Percentiles rank a stretch among this genome's conserved stretches.
Evolutionary conservation across 1,140 invertebrate genomes (phyloP).

Genomic region (Drosophila ficusphila): DNA sequence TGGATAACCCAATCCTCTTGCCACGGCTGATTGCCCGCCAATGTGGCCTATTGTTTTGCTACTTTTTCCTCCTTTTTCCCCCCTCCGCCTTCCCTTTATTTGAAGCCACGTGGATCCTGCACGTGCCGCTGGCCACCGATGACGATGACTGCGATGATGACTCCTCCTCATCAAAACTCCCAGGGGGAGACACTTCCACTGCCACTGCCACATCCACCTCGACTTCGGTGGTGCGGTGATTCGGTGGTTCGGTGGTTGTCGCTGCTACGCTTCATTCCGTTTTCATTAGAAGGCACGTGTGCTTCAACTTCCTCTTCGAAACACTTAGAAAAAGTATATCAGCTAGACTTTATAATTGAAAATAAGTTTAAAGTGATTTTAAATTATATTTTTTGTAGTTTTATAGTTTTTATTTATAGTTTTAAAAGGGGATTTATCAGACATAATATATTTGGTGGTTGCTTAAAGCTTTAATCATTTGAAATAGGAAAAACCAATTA

Average conservation of each 20-base stretch:
- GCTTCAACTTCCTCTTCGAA: conserved; percentile 37
- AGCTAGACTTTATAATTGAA: too few species aligned
- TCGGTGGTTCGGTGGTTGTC: conserved; percentile 17
- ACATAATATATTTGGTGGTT: too few species aligned
- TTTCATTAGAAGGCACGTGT: conserved; percentile 76
- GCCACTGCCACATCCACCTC: conserved; percentile 30
- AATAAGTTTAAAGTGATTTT: too few species aligned
- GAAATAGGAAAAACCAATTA: too few species aligned
- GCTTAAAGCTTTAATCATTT: too few species aligned
- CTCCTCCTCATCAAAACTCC: conserved; percentile 20
- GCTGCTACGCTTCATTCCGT: conserved; percentile 55
- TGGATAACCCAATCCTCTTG: conserved; percentile 47
- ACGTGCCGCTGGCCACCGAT: conserved; percentile 57
- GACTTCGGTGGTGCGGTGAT: conserved; percentile 6
- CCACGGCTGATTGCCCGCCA: conserved; percentile 70
- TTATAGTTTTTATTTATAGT: too few species aligned
- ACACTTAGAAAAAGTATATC: conserved; percentile 11
- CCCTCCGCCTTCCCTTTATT: too few species aligned
- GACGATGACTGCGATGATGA: conserved; percentile 59
- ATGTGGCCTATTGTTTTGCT: conserved; percentile 71
- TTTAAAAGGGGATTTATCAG: too few species aligned
- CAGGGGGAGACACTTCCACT: conserved; percentile 40
- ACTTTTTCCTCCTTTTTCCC: conserved; percentile 9
- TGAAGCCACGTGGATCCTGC: conserved; percentile 61
- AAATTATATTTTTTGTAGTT: too few species aligned